phyloP scores from a whole-genome alignment of 1,140 invertebrate species.

The Pseudomyrmex concolor region DNA sequence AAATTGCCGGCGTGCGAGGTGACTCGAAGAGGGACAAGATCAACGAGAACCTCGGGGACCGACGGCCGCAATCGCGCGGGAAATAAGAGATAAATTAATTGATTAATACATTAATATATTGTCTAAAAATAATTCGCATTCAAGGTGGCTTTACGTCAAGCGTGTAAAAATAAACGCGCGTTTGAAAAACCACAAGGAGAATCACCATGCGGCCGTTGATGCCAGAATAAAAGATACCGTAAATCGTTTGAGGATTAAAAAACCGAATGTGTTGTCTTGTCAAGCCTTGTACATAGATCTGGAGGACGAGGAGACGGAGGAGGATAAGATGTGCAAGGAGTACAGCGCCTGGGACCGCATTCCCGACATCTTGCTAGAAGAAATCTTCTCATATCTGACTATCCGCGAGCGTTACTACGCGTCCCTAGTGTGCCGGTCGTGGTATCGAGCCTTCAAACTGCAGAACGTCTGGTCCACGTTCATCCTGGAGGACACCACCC shows the following conservation, averaged over 20 bases:
- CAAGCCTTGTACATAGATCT: slow-evolving; percentile 87
- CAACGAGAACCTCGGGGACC: background rate
- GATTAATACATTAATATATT: slow-evolving; percentile 1
- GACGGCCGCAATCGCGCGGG: too few relatives aligned
- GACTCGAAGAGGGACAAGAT: background rate
- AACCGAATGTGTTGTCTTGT: slow-evolving; percentile 49
- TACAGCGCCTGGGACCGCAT: slow-evolving; percentile 89
- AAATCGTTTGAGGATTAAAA: background rate
- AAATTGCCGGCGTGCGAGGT: background rate
- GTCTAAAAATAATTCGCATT: slow-evolving; percentile 57
- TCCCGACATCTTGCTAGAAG: slow-evolving; percentile 91
- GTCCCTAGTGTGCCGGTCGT: slow-evolving; percentile 89
- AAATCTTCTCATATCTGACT: slow-evolving; percentile 90
- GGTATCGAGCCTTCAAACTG: slow-evolving; percentile 91
- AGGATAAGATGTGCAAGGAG: slow-evolving; percentile 78
- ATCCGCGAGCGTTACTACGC: slow-evolving; percentile 90
- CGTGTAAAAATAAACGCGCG: slow-evolving; percentile 39
- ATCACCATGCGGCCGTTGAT: too few relatives aligned
- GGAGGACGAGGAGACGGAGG: slow-evolving; percentile 85
- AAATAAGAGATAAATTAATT: slow-evolving; percentile 7
- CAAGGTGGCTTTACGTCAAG: slow-evolving; percentile 14
- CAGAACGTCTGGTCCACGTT: slow-evolving; percentile 91
- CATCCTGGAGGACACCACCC: slow-evolving; percentile 89
- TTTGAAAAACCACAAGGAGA: too few relatives aligned
- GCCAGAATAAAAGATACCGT: too few relatives aligned